Conservation (phyloP, 2,113 vertebrate genomes). For the Puntigrus tetrazona region DNA sequence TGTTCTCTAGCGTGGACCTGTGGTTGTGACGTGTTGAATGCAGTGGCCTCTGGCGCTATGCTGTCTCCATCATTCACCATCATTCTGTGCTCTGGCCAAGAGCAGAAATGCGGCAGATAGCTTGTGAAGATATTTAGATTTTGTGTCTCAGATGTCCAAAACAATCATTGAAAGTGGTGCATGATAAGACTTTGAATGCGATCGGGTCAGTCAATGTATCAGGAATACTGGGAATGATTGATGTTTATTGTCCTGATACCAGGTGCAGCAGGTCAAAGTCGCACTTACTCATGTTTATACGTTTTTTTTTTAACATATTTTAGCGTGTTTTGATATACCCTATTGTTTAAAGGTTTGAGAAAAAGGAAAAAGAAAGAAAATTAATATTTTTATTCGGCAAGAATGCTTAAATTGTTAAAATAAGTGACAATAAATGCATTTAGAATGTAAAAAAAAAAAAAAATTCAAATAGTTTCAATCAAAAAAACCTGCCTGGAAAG, state of each 20-base stretch:
- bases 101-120: conserved; percentile 34
- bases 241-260: not conserved
- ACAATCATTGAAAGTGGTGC: not conserved
- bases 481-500: too few relatives aligned
- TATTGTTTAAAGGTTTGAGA: not conserved
- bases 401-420: not conserved
- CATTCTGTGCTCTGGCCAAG: conserved; percentile 22
- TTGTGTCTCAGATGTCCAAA: not conserved
- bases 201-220: not conserved
- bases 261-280: not conserved
- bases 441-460: not conserved
- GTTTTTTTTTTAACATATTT: too few relatives aligned
- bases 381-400: not conserved
- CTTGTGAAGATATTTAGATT: not conserved
- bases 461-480: not conserved
- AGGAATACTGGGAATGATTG: not conserved
- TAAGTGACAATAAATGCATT: not conserved
- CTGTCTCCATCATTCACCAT: conserved; percentile 18
- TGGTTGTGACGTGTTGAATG: not conserved
- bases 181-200: not conserved
- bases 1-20: not conserved
- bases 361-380: not conserved
- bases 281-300: not conserved
- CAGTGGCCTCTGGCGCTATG: not conserved
- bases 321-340: not conserved